These are phyloP conservation scores for Cyclargus thomasi DNA, from an alignment of 1,140 invertebrate genomes.

Conservation along the genomic window DNA sequence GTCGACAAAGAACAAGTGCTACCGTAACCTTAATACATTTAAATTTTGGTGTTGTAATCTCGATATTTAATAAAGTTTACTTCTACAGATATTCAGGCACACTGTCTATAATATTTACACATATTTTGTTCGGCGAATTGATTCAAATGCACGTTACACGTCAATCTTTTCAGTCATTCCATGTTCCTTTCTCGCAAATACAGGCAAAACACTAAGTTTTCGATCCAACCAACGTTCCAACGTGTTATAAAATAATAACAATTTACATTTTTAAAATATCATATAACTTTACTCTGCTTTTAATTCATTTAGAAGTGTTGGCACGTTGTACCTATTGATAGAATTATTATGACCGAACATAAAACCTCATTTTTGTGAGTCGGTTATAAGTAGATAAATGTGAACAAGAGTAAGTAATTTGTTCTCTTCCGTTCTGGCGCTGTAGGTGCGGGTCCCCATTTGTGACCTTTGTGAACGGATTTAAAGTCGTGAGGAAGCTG, in stretches of 20 bases:
- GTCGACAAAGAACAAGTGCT: constrained; percentile 19
- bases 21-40: constrained; percentile 39
- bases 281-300: too few species aligned
- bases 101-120: constrained; percentile 9
- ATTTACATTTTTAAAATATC: too few species aligned
- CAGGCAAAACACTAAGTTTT: not conserved
- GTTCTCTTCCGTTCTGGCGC: not conserved
- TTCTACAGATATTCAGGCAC: constrained; percentile 40
- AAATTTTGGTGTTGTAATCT: constrained; percentile 63
- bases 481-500: not conserved
- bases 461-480: not conserved
- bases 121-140: not conserved
- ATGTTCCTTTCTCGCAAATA: constrained; percentile 1
- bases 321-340: not conserved
- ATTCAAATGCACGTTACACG: not conserved
- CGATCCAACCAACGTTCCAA: too few species aligned
- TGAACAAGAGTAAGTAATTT: not conserved
- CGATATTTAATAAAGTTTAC: constrained; percentile 38
- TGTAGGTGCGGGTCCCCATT: not conserved
- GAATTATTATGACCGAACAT: too few species aligned
- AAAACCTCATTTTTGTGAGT: too few species aligned
- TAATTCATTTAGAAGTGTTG: not conserved
- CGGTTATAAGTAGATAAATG: not conserved
- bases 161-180: not conserved
- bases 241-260: too few species aligned